Base-by-base conservation (phyloP, 2,888 invertebrate genomes). In the Drosophila limbata region DNA sequence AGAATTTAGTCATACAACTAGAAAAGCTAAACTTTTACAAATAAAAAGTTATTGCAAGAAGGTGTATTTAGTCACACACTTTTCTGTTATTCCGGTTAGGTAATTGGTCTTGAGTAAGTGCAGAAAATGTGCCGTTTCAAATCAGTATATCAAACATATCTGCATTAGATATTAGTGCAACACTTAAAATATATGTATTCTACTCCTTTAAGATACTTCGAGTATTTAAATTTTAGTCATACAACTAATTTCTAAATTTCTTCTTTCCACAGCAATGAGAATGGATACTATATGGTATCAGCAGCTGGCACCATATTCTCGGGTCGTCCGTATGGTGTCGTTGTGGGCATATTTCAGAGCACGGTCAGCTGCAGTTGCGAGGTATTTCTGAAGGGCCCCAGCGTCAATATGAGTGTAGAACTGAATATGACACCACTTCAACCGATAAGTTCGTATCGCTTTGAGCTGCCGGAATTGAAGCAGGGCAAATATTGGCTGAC, bases 261-360 rank as follows among this genome's bases (percentile, higher is more conserved):
- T 10, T 11, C 11, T 60, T n/a, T 3, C 9, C 9, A 21, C 21
- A 64, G 56, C 10, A 19, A 37, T 9, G 10, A 17, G 3, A 1
- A 10, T n/a, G 21, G 47, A 17, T 60, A 53, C 19, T 75, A 71
- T n/a, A 5, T 44, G 1, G 31, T 78, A 13, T n/a, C 66, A 2
- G 69, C 69, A n/a, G 13, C 69, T 6, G 39, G 61, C 0, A 52
- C 11, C 3, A 64, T 78, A 8, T 67, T 48, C 31, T 75, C 78
- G 0, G 53, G 52, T 0, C 60, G 52, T 15, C 39, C 45, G 1
- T 78, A 71, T 45, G 57, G 35, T n/a, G 62, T 78, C 8, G 56
- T 51, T 10, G 37, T 78, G 2, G 17, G 47, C 15, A 39, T 69
- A 1, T 72, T 69, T 10, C 47, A 74, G 9, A 65, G 6, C 8